Conservation (phyloP, 2,113 vertebrate species). For the Ophiodon elongatus region DNA sequence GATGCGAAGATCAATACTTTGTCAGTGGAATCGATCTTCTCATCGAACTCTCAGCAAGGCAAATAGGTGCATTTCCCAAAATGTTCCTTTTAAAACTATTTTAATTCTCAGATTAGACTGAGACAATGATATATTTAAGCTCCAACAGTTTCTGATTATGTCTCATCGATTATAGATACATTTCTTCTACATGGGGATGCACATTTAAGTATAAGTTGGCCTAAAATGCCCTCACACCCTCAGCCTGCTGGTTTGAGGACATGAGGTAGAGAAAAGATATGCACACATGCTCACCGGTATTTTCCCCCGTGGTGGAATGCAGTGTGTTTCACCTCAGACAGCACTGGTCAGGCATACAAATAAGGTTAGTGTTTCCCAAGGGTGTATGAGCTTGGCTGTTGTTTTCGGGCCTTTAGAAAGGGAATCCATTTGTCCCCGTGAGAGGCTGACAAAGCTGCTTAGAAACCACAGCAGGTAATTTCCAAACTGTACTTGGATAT, state of each 20-base stretch:
- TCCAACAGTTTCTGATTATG: neutral
- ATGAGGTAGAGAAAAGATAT: slow-evolving; percentile 10
- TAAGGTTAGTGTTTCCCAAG: slow-evolving; percentile 56
- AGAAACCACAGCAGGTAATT: slow-evolving; percentile 29
- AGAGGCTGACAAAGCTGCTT: slow-evolving; percentile 39
- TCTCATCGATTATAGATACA: neutral
- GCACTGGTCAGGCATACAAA: slow-evolving; percentile 62
- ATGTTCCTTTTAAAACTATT: neutral
- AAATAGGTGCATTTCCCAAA: neutral
- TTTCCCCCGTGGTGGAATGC: slow-evolving; percentile 27
- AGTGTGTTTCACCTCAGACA: slow-evolving; percentile 49
- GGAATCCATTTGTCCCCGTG: slow-evolving; percentile 55
- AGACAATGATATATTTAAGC: neutral
- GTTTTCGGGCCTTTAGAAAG: slow-evolving; percentile 60
- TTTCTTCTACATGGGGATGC: neutral
- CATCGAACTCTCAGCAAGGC: neutral
- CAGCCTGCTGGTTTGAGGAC: slow-evolving; percentile 15
- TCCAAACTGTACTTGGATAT: slow-evolving; percentile 13
- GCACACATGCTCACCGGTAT: neutral
- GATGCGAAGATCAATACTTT: neutral
- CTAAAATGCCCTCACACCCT: neutral
- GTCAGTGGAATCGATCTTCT: neutral
- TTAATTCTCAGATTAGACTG: neutral
- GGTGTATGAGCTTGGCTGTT: slow-evolving; percentile 47
- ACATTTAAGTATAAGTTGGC: neutral